Evolutionary conservation across 2,797 vertebrate species (phyloP).

Genomic region (Adrianichthys oophorus): DNA sequence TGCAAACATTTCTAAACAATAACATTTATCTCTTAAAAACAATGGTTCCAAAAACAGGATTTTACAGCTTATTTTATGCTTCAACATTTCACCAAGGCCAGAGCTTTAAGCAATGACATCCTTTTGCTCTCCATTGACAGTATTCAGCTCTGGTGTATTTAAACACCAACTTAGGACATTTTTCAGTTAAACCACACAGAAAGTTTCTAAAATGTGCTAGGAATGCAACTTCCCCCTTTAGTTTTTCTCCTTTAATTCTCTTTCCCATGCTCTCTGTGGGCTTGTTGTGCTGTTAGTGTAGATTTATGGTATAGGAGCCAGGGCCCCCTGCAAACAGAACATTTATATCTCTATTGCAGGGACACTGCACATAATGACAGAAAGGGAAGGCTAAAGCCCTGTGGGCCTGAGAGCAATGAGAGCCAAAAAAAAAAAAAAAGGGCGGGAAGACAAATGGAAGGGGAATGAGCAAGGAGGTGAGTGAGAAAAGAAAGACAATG

Average conservation of each 20-base stretch:
- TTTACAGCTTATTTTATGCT: no score
- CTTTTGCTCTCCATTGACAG: no score
- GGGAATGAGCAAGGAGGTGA: slow-evolving; percentile 7
- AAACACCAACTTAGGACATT: neutral
- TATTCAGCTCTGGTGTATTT: no score
- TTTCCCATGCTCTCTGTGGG: slow-evolving; percentile 31
- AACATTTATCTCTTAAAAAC: no score
- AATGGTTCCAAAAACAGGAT: no score
- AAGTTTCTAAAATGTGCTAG: slow-evolving; percentile 43
- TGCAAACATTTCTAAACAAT: no score
- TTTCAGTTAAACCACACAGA: slow-evolving; percentile 28
- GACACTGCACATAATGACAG: slow-evolving; percentile 68
- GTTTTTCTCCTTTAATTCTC: slow-evolving; percentile 7
- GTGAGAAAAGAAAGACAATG: slow-evolving; percentile 9
- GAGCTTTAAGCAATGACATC: no score
- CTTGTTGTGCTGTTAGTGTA: slow-evolving; percentile 71
- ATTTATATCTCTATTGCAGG: slow-evolving; percentile 79
- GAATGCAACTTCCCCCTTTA: slow-evolving; percentile 16
- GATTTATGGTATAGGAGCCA: slow-evolving; percentile 76
- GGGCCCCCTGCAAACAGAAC: slow-evolving; percentile 67
- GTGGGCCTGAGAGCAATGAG: slow-evolving; percentile 43
- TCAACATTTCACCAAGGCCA: no score
- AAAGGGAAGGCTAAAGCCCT: slow-evolving; percentile 42
- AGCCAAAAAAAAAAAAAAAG: slow-evolving; percentile 9
- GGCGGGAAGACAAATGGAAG: slow-evolving; percentile 11